Conservation (phyloP, 2,113 vertebrate species). For the Nibea coibor region DNA sequence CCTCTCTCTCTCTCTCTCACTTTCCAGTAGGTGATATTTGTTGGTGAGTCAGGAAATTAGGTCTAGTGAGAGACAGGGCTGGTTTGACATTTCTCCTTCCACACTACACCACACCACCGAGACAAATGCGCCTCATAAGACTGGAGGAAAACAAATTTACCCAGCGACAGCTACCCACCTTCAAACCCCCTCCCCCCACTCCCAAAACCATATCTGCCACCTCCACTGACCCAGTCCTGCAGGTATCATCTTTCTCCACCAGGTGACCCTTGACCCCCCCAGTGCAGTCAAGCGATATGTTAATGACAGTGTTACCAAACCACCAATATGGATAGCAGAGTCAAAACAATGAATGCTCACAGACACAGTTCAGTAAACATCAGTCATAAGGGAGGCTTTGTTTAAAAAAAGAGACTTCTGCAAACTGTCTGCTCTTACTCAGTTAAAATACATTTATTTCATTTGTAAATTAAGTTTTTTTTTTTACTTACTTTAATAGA, state of each 20-base stretch:
- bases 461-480: neutral
- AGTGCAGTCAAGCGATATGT: slow-evolving; percentile 29
- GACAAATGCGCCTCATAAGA: slow-evolving; percentile 32
- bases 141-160: slow-evolving; percentile 6
- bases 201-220: slow-evolving; percentile 9
- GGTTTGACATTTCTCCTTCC: slow-evolving; percentile 34
- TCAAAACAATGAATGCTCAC: slow-evolving; percentile 31
- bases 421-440: neutral
- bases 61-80: slow-evolving; percentile 21
- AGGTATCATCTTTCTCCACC: slow-evolving; percentile 30
- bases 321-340: slow-evolving; percentile 1
- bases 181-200: too few species aligned
- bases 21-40: slow-evolving; percentile 1
- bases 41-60: slow-evolving; percentile 45
- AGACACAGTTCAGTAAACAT: neutral
- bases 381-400: neutral
- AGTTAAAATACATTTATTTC: neutral
- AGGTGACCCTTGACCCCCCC: slow-evolving; percentile 27
- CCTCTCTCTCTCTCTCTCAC: neutral
- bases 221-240: slow-evolving; percentile 22
- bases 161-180: neutral
- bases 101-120: slow-evolving; percentile 19
- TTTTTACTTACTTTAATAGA: neutral
- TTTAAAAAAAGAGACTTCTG: neutral
- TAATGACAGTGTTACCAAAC: slow-evolving; percentile 25